phyloP scores from a whole-genome alignment of 1,140 invertebrate species.

The Orius insidiosus region DNA sequence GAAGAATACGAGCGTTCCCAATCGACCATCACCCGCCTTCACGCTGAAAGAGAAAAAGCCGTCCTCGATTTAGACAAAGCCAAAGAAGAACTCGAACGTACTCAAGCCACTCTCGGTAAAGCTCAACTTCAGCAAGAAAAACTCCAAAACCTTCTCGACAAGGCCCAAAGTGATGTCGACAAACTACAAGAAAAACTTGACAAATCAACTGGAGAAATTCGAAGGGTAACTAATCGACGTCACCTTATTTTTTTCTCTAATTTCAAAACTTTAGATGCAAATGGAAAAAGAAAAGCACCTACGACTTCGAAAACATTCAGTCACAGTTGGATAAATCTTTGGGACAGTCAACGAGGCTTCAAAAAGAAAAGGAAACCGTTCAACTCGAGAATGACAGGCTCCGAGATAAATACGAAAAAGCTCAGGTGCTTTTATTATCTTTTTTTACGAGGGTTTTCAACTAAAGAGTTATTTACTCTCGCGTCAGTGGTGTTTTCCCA shows the following conservation, averaged over 20 bases:
- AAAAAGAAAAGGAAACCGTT: constrained; percentile 74
- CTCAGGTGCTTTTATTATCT: constrained; percentile 68
- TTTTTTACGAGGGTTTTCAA: too few species aligned
- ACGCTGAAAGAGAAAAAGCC: constrained; percentile 74
- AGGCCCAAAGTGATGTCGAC: constrained; percentile 79
- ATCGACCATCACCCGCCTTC: constrained; percentile 53
- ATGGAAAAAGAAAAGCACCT: constrained; percentile 78
- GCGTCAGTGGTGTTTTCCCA: too few species aligned
- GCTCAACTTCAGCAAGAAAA: constrained; percentile 80
- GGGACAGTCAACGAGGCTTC: constrained; percentile 65
- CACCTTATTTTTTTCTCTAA: neutral
- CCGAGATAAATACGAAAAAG: constrained; percentile 75
- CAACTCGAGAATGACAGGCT: constrained; percentile 70
- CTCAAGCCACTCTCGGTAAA: constrained; percentile 77
- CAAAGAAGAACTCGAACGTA: constrained; percentile 74
- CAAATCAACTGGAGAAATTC: constrained; percentile 57
- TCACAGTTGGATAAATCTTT: constrained; percentile 77
- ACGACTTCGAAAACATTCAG: constrained; percentile 76
- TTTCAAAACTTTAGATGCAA: constrained; percentile 47
- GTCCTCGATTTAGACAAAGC: constrained; percentile 70
- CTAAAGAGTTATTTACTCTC: too few species aligned
- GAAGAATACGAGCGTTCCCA: constrained; percentile 75
- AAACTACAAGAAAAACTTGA: constrained; percentile 72
- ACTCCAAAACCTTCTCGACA: constrained; percentile 67
- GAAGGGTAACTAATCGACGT: too few species aligned